These are phyloP conservation scores for Sprattus sprattus DNA, from an alignment of 2,113 vertebrate genomes.

Conservation along the genomic window DNA sequence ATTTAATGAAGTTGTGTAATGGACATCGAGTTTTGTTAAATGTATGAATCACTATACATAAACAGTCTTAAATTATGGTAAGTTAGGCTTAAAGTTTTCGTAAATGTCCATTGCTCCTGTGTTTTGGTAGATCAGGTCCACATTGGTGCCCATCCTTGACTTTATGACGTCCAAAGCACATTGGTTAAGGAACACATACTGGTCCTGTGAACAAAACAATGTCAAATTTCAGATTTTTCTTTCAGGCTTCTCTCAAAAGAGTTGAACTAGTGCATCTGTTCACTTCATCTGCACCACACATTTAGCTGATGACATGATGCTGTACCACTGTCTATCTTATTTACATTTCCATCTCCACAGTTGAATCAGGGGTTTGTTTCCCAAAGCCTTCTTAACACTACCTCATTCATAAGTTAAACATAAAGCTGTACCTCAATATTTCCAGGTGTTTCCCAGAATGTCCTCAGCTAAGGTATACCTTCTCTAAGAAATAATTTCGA, in stretches of 20 bases:
- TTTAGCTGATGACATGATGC: no score
- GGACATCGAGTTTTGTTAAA: neutral
- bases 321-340: no score
- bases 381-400: no score
- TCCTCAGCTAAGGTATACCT: no score
- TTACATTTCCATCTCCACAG: no score
- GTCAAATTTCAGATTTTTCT: neutral
- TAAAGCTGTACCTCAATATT: no score
- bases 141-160: constrained; percentile 82
- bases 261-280: no score
- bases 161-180: constrained; percentile 90
- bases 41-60: neutral
- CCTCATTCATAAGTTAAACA: no score
- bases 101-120: constrained; percentile 65
- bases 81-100: neutral
- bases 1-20: neutral
- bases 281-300: no score
- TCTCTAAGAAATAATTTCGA: no score
- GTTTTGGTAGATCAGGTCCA: constrained; percentile 93
- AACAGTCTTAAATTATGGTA: neutral
- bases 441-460: no score
- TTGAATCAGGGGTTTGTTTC: no score
- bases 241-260: neutral
- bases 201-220: constrained; percentile 74
- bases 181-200: constrained; percentile 92